Percentiles rank a stretch among this genome's conserved stretches.
Conservation (phyloP, 2,888 invertebrate genomes). For the Adela reaumurella region DNA sequence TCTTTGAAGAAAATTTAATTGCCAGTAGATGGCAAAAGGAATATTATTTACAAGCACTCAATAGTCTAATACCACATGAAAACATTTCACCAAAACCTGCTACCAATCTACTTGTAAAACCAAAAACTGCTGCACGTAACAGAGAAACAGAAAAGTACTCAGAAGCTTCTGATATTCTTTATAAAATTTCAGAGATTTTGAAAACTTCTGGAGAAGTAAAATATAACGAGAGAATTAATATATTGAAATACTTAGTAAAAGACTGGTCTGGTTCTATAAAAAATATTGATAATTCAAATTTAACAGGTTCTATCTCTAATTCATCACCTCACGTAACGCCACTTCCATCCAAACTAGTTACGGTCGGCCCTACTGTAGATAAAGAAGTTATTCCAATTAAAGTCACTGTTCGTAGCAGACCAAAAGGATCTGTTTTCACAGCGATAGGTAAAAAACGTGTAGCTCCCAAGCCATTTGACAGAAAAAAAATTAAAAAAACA, state of each 20-base stretch:
- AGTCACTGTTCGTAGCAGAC: background rate
- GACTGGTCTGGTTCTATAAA: background rate
- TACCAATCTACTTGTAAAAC: no score
- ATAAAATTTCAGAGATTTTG: constrained; percentile 1
- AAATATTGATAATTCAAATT: background rate
- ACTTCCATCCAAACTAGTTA: no score
- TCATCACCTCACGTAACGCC: background rate
- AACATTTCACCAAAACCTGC: background rate
- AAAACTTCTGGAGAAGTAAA: constrained; percentile 2
- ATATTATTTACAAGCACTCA: constrained; percentile 1
- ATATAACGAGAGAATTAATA: background rate
- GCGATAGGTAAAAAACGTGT: background rate
- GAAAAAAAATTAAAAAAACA: background rate
- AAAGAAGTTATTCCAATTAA: background rate
- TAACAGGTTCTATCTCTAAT: no score
- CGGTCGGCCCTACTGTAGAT: background rate
- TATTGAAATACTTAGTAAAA: background rate
- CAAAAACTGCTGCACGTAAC: background rate
- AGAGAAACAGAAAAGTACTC: constrained; percentile 1
- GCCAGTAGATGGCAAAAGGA: background rate
- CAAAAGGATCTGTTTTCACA: background rate
- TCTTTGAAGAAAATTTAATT: background rate
- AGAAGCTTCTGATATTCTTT: background rate
- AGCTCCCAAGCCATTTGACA: background rate
- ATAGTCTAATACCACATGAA: background rate